Percentiles rank a stretch among this genome's conserved stretches.
These are phyloP conservation scores for Drosophila affinis DNA, from an alignment of 2,888 invertebrate genomes.

Conservation along the genomic window DNA sequence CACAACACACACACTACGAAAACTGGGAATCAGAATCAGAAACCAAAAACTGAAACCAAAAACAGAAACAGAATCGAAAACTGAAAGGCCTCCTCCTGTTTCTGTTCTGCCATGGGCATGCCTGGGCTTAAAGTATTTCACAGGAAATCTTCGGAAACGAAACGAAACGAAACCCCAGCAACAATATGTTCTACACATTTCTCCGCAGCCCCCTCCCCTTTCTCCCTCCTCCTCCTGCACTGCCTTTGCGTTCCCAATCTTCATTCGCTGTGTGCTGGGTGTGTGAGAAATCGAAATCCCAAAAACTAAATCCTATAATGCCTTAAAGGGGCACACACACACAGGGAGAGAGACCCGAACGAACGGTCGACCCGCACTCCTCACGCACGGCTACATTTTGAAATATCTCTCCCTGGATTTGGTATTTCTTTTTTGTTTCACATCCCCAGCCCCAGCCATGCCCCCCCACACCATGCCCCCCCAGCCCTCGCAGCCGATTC, in stretches of 20 bases:
- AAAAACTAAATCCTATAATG: slow-evolving; percentile 80
- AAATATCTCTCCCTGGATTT: slow-evolving; percentile 41
- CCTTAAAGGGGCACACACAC: slow-evolving; percentile 59
- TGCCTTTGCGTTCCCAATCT: background rate
- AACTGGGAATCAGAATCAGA: slow-evolving; percentile 9
- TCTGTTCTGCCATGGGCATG: slow-evolving; percentile 40
- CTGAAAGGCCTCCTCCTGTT: slow-evolving; percentile 16
- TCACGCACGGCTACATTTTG: slow-evolving; percentile 66
- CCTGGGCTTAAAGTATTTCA: slow-evolving; percentile 78
- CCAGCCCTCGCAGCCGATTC: slow-evolving; percentile 5
- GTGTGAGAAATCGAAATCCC: slow-evolving; percentile 80
- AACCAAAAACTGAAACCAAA: slow-evolving; percentile 11
- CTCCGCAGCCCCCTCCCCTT: slow-evolving; percentile 41
- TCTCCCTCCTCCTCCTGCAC: background rate
- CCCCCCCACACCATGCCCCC: slow-evolving; percentile 5
- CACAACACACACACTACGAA: slow-evolving; percentile 37
- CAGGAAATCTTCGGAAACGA: slow-evolving; percentile 78
- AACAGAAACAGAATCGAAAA: slow-evolving; percentile 30
- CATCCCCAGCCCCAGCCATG: slow-evolving; percentile 19
- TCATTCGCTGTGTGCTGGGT: slow-evolving; percentile 14
- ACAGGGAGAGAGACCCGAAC: slow-evolving; percentile 20
- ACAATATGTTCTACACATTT: slow-evolving; percentile 78
- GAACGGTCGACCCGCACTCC: slow-evolving; percentile 33
- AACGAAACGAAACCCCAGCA: slow-evolving; percentile 64
- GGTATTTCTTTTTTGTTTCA: slow-evolving; percentile 58